A percentile compares a stretch with the other conserved stretches of the same genome.
These are phyloP conservation scores for Labeo rohita DNA, from an alignment of 2,113 vertebrate genomes.

Conservation along the genomic window DNA sequence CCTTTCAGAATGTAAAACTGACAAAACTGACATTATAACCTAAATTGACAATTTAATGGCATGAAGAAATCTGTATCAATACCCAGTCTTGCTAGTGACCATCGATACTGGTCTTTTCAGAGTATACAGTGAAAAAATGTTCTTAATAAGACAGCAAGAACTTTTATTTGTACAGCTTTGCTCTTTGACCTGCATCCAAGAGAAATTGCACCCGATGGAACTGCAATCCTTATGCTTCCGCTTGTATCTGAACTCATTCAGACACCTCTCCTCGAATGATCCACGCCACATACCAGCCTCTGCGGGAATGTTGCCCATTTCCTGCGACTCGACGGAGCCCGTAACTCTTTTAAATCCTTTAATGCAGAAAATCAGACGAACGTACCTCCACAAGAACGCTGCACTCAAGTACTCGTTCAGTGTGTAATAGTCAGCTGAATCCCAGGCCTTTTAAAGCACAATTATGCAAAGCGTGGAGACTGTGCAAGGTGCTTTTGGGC, in stretches of 20 bases:
- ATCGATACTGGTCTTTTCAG: not conserved
- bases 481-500: slow-evolving; percentile 50
- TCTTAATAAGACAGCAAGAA: not conserved
- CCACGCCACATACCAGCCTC: not conserved
- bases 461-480: slow-evolving; percentile 61
- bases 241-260: not conserved
- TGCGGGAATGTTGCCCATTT: not conserved
- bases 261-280: not conserved
- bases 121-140: not conserved
- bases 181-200: not conserved
- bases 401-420: not conserved
- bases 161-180: not conserved
- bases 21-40: not conserved
- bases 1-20: not conserved
- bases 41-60: not conserved
- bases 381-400: not conserved
- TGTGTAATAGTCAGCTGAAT: slow-evolving; percentile 33
- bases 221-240: not conserved
- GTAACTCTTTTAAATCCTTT: not conserved
- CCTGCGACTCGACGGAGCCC: not conserved
- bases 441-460: slow-evolving; percentile 56
- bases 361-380: not conserved
- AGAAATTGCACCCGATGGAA: not conserved
- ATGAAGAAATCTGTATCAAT: not conserved
- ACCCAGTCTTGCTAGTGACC: not conserved